Conservation (phyloP, 2,888 invertebrate species). For the Drosophila neonasuta region DNA sequence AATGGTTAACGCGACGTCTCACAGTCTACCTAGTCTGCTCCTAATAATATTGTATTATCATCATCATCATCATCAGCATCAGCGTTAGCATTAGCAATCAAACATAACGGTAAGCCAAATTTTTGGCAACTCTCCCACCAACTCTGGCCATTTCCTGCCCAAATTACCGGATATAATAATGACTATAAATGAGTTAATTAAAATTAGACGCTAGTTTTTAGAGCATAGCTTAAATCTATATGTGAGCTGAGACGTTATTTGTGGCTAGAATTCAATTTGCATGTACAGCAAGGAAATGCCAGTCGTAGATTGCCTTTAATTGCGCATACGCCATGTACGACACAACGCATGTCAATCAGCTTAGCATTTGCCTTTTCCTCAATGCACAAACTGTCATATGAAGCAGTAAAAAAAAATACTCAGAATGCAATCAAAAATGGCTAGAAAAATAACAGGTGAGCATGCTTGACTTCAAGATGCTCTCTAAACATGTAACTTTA, state of each 20-base stretch:
- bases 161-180: slow-evolving; percentile 68
- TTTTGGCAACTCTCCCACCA: slow-evolving; percentile 44
- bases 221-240: slow-evolving; percentile 3
- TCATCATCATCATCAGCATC: slow-evolving; percentile 30
- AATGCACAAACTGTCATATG: slow-evolving; percentile 48
- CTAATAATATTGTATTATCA: slow-evolving; percentile 39
- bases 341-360: slow-evolving; percentile 61
- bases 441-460: slow-evolving; percentile 1
- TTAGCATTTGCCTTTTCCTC: slow-evolving; percentile 46
- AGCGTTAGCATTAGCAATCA: slow-evolving; percentile 45
- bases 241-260: slow-evolving; percentile 10
- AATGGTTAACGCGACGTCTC: slow-evolving; percentile 37
- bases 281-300: slow-evolving; percentile 63
- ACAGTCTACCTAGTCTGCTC: slow-evolving; percentile 34
- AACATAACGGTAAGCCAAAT: slow-evolving; percentile 47
- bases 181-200: slow-evolving; percentile 72
- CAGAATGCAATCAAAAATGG: slow-evolving; percentile 39
- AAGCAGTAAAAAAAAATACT: slow-evolving; percentile 3
- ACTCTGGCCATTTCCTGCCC: slow-evolving; percentile 56
- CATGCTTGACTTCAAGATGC: neutral
- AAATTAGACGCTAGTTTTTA: slow-evolving; percentile 39
- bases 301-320: slow-evolving; percentile 62
- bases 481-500: neutral
- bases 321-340: slow-evolving; percentile 73
- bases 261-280: slow-evolving; percentile 45